Evolutionary conservation across 2,888 invertebrate genomes (phyloP).

Genomic region (Andrena camellia): DNA sequence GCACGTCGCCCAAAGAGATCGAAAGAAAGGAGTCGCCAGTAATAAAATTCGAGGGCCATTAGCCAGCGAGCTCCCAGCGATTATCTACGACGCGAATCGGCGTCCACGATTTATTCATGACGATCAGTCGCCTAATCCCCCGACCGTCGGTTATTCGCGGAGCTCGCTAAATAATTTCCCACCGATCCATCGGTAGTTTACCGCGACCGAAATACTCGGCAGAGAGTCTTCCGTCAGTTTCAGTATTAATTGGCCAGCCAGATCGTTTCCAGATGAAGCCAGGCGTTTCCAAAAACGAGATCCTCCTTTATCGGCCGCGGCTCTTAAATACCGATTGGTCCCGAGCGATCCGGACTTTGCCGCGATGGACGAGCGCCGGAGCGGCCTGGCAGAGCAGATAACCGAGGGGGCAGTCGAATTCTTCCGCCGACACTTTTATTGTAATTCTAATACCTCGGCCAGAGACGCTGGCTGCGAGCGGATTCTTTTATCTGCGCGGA

Average conservation of each 20-base stretch:
- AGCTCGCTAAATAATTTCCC: constrained; percentile 46
- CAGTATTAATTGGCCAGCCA: not conserved
- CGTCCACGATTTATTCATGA: constrained; percentile 47
- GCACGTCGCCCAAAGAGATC: too few species aligned
- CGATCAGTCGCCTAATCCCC: constrained; percentile 25
- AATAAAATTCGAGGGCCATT: too few species aligned
- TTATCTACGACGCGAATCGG: constrained; percentile 11
- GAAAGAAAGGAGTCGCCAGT: too few species aligned
- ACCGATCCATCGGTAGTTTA: constrained; percentile 38
- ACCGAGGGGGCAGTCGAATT: not conserved
- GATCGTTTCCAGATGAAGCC: not conserved
- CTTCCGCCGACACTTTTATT: constrained; percentile 26
- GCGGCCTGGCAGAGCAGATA: constrained; percentile 5
- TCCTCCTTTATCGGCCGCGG: too few species aligned
- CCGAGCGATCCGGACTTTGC: too few species aligned
- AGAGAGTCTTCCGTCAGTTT: not conserved
- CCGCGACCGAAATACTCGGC: constrained; percentile 30
- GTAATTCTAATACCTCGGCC: constrained; percentile 35
- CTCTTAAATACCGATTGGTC: too few species aligned
- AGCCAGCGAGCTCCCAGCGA: not conserved
- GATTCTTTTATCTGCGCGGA: constrained; percentile 61
- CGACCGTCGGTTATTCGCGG: constrained; percentile 40
- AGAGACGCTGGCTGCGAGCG: constrained; percentile 11
- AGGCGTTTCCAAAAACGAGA: not conserved
- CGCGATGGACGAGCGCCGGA: not conserved